Conservation (phyloP, 2,113 vertebrate genomes). For the Sturnus vulgaris region DNA sequence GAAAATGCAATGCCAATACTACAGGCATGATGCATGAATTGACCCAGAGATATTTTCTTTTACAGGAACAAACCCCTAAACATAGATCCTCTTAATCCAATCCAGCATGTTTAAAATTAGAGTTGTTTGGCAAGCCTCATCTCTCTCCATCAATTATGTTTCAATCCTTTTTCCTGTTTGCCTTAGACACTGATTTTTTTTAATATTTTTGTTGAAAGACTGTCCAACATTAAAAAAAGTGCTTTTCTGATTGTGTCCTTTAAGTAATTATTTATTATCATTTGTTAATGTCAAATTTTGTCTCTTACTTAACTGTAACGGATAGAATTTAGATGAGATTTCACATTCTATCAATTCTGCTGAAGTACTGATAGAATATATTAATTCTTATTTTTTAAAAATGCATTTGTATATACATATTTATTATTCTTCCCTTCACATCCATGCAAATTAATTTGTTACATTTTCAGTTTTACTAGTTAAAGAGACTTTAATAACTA, state of each 20-base stretch:
- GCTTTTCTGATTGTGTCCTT: not conserved
- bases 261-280: not conserved
- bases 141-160: not conserved
- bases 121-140: not conserved
- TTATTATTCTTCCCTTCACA: not conserved
- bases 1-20: not conserved
- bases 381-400: not conserved
- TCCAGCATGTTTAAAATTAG: not conserved
- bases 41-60: not conserved
- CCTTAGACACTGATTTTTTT: not conserved
- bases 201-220: not conserved
- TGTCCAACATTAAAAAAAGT: not conserved
- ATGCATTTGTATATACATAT: accelerated
- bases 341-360: not conserved
- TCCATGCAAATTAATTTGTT: not conserved
- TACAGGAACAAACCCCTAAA: not conserved
- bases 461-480: not conserved
- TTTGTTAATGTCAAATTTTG: not conserved
- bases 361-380: not conserved
- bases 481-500: not conserved
- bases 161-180: not conserved
- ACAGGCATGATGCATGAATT: not conserved
- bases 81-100: not conserved
- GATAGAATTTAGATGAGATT: not conserved
- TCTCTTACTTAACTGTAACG: not conserved